Percentiles rank a stretch among this genome's conserved stretches.
Conservation (phyloP, 2,888 invertebrate species). For the Beris chalybata region DNA sequence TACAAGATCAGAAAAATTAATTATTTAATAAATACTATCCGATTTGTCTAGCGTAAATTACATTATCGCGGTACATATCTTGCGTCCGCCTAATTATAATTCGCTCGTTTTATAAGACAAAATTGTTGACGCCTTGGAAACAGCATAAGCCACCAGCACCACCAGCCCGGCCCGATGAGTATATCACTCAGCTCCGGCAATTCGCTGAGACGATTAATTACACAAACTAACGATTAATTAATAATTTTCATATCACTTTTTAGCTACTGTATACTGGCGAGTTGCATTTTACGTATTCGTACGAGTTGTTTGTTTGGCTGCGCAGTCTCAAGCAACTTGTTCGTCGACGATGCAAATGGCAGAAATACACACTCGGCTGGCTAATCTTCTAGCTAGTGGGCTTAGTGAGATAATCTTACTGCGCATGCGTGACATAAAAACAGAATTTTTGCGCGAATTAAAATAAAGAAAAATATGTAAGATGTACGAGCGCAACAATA, state of each 20-base stretch:
- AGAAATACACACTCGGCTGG: background rate
- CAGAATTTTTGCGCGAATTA: slow-evolving; percentile 10
- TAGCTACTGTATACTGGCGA: background rate
- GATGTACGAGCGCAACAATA: background rate
- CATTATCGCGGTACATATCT: no score
- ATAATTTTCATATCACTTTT: slow-evolving; percentile 39
- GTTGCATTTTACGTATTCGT: background rate
- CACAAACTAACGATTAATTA: slow-evolving; percentile 41
- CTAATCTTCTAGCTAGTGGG: background rate
- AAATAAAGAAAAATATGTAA: slow-evolving; percentile 14
- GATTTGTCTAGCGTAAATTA: no score
- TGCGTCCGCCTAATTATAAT: no score
- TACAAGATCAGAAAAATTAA: no score
- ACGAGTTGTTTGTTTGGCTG: background rate
- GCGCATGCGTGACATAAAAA: slow-evolving; percentile 37
- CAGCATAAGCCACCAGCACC: no score
- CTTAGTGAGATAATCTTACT: slow-evolving; percentile 21
- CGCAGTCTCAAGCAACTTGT: background rate
- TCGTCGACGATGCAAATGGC: background rate
- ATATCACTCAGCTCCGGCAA: background rate
- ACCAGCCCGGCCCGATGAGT: no score
- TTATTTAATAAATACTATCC: no score
- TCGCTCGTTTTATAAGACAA: no score
- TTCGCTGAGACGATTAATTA: slow-evolving; percentile 39
- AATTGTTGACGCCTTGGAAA: no score